These are phyloP conservation scores for Chymomyza caudatula DNA, from an alignment of 2,888 invertebrate genomes.

Conservation along the genomic window DNA sequence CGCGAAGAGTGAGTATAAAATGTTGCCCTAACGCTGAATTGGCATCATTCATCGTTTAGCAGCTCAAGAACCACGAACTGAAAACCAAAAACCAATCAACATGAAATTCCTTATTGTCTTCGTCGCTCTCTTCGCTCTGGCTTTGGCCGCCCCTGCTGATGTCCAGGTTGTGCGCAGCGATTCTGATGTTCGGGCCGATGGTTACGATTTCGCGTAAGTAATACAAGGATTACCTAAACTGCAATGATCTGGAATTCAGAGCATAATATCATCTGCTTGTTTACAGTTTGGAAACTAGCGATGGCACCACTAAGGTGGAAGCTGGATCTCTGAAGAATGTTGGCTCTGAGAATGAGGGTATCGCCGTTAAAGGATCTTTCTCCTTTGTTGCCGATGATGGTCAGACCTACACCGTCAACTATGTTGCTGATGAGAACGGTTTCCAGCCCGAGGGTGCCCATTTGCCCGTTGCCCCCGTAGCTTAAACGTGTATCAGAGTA, in stretches of 20 bases:
- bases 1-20: slow-evolving; percentile 6
- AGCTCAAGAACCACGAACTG: slow-evolving; percentile 29
- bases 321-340: slow-evolving; percentile 32
- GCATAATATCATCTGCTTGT: background rate
- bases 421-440: slow-evolving; percentile 76
- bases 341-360: slow-evolving; percentile 74
- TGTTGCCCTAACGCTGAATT: slow-evolving; percentile 6
- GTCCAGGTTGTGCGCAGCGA: slow-evolving; percentile 4
- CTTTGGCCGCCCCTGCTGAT: slow-evolving; percentile 54
- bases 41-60: slow-evolving; percentile 31
- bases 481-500: slow-evolving; percentile 16
- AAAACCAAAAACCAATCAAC: slow-evolving; percentile 29
- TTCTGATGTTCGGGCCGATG: slow-evolving; percentile 77
- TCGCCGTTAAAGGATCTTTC: slow-evolving; percentile 64
- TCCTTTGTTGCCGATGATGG: slow-evolving; percentile 80
- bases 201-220: slow-evolving; percentile 77
- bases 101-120: slow-evolving; percentile 72
- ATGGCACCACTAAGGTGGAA: slow-evolving; percentile 46
- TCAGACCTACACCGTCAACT: slow-evolving; percentile 79
- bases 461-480: slow-evolving; percentile 75
- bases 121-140: slow-evolving; percentile 62
- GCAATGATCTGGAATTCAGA: background rate
- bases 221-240: background rate
- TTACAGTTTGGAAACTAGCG: slow-evolving; percentile 48
- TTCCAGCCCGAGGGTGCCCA: slow-evolving; percentile 79